Percentiles rank a stretch among this genome's conserved stretches.
Conservation (phyloP, 2,113 vertebrate genomes). For the Tragelaphus buxtoni region DNA sequence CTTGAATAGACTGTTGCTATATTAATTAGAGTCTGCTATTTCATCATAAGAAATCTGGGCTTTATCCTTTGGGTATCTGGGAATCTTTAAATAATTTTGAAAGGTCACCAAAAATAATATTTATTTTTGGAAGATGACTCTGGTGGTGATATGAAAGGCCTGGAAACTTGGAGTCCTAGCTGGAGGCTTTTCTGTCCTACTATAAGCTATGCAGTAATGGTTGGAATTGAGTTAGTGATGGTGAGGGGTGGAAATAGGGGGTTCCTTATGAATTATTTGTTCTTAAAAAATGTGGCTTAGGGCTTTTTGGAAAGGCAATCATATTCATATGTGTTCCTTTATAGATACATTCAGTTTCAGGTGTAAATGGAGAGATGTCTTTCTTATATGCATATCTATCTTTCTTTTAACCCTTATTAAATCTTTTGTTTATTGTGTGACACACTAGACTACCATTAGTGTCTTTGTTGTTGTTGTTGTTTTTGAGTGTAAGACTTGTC, state of each 20-base stretch:
- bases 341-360: background rate
- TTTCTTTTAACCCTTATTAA: background rate
- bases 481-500: background rate
- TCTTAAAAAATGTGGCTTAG: background rate
- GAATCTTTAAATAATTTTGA: background rate
- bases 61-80: background rate
- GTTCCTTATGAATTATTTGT: background rate
- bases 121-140: constrained; percentile 2
- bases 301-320: background rate
- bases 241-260: background rate
- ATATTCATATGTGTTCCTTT: background rate
- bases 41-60: background rate
- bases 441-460: background rate
- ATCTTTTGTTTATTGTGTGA: background rate
- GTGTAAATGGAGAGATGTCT: background rate
- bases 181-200: background rate
- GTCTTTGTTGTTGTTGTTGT: background rate
- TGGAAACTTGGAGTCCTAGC: background rate
- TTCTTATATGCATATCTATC: background rate
- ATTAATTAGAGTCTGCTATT: background rate
- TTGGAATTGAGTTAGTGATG: background rate
- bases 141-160: background rate
- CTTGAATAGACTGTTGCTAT: background rate
- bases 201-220: background rate
- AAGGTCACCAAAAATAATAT: background rate